phyloP scores from a whole-genome alignment of 1,140 invertebrate species.

The Oreohelix idahoensis region DNA sequence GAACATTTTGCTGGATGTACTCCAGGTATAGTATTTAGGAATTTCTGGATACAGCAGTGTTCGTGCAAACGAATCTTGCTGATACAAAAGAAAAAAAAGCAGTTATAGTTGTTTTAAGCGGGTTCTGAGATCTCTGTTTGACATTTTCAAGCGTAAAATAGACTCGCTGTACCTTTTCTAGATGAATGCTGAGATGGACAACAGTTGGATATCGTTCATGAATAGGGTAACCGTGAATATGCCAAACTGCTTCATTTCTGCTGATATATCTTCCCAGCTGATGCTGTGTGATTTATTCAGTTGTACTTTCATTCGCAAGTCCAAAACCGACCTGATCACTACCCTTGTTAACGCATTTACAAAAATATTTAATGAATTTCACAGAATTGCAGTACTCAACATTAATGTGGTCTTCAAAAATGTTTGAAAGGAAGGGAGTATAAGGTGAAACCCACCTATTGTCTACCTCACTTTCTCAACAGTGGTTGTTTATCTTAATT shows the following conservation, averaged over 20 bases:
- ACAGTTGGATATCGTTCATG: conserved; percentile 71
- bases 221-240: conserved; percentile 56
- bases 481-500: too few species aligned
- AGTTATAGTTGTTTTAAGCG: conserved; percentile 70
- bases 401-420: conserved; percentile 47
- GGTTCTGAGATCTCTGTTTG: conserved; percentile 47
- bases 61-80: conserved; percentile 56
- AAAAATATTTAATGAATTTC: conserved; percentile 49
- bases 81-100: conserved; percentile 65
- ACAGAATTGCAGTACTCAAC: conserved; percentile 47
- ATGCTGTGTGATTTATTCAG: conserved; percentile 40
- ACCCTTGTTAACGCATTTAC: conserved; percentile 46
- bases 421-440: conserved; percentile 36
- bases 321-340: conserved; percentile 38
- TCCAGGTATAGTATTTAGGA: conserved; percentile 66
- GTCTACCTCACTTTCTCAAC: too few species aligned
- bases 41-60: conserved; percentile 62
- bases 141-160: conserved; percentile 69
- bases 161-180: conserved; percentile 73
- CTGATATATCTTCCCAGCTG: conserved; percentile 55
- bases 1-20: conserved; percentile 40
- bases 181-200: conserved; percentile 73
- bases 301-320: not conserved
- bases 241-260: conserved; percentile 61
- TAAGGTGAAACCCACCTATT: conserved; percentile 53